A percentile compares a stretch with the other conserved stretches of the same genome.
Conservation (phyloP, 2,797 vertebrate genomes). For the Halcyon leucocephala region DNA sequence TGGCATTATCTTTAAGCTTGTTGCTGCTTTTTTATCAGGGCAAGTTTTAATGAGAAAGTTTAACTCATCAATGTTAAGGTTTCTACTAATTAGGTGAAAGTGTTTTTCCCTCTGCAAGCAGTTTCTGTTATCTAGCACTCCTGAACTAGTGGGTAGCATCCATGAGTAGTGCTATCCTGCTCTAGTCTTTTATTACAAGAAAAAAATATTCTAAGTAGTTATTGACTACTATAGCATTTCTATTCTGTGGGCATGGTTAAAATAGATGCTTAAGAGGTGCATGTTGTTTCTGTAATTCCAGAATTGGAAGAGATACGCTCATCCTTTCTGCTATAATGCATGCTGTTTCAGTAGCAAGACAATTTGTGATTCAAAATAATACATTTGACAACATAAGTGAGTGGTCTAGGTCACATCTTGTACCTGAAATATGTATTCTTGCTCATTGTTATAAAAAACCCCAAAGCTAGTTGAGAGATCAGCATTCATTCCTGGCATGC, state of each 20-base stretch:
- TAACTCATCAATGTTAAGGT: background rate
- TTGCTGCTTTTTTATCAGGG: background rate
- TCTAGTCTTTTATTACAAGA: background rate
- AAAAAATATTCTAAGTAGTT: background rate
- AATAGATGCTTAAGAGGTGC: background rate
- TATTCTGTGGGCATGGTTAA: background rate
- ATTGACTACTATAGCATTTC: background rate
- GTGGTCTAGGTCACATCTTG: background rate
- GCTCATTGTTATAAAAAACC: background rate
- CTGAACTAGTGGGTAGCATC: background rate
- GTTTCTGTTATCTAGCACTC: background rate
- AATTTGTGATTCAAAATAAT: background rate
- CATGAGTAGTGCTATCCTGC: background rate
- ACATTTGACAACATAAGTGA: background rate
- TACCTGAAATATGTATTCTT: background rate
- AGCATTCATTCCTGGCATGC: background rate
- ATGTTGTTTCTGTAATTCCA: background rate
- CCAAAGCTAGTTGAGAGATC: background rate
- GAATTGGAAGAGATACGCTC: background rate
- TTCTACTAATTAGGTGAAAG: background rate
- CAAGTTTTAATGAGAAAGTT: slow-evolving; percentile 9
- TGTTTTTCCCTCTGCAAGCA: background rate
- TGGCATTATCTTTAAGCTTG: background rate
- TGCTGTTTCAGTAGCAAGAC: background rate
- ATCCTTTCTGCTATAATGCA: background rate